phyloP scores from a whole-genome alignment of 2,888 invertebrate species.

The Xanthia icteritia region DNA sequence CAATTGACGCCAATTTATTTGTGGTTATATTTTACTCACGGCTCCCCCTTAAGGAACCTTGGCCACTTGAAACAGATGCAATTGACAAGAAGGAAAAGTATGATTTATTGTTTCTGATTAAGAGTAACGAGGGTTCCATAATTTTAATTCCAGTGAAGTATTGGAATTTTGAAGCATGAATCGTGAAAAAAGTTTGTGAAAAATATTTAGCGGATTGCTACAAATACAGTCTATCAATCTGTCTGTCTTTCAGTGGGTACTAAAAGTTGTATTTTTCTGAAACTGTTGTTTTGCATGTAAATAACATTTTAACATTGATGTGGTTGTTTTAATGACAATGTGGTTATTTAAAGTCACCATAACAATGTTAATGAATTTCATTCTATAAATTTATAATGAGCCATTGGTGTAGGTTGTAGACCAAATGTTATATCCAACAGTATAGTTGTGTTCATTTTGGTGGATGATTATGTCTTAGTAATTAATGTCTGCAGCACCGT shows the following conservation, averaged over 20 bases:
- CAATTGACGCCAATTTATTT: conserved; percentile 52
- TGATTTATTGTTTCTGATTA: conserved; percentile 62
- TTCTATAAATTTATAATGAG: not conserved
- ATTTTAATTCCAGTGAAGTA: conserved; percentile 44
- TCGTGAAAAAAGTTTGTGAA: not conserved
- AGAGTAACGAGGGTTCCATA: conserved; percentile 44
- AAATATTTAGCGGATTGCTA: not conserved
- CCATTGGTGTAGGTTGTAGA: not conserved
- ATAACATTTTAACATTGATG: not conserved
- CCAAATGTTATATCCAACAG: no score
- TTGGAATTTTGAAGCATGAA: conserved; percentile 23
- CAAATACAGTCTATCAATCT: no score
- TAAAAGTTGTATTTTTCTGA: not conserved
- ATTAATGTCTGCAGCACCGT: not conserved
- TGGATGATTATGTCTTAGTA: no score
- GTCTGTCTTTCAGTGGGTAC: no score
- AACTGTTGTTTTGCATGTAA: not conserved
- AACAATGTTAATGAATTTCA: not conserved
- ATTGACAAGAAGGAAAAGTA: conserved; percentile 53
- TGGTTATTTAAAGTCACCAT: not conserved
- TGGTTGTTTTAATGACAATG: not conserved
- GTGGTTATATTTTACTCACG: conserved; percentile 58
- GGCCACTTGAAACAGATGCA: conserved; percentile 58
- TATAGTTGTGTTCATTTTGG: no score
- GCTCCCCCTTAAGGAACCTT: conserved; percentile 28